Evolutionary conservation across 1,140 invertebrate species (phyloP).

Genomic region (Adelges cooleyi): DNA sequence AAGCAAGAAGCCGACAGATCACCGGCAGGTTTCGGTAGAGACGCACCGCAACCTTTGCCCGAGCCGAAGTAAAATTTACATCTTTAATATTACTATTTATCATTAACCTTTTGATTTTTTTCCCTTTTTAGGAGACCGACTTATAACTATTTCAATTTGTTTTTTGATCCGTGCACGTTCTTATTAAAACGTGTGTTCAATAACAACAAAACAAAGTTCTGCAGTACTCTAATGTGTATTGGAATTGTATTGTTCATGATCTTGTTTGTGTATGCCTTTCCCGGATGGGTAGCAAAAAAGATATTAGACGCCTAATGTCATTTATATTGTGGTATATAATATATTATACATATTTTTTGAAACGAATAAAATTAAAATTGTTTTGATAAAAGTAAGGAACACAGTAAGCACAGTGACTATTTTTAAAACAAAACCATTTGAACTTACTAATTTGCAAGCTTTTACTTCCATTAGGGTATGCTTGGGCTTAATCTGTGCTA

Average conservation of each 20-base stretch:
- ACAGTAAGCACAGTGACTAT: too few species aligned
- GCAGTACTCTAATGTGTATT: neutral
- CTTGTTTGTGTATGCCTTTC: neutral
- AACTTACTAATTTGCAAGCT: too few species aligned
- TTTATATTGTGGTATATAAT: neutral
- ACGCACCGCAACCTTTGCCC: conserved; percentile 46
- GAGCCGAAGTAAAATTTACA: conserved; percentile 36
- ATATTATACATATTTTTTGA: neutral
- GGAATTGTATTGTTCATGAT: neutral
- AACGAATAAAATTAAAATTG: too few species aligned
- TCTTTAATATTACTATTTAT: neutral
- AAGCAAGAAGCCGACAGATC: conserved; percentile 44
- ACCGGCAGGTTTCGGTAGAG: conserved; percentile 49
- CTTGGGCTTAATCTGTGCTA: too few species aligned
- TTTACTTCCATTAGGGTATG: too few species aligned
- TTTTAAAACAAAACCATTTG: too few species aligned
- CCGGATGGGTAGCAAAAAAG: neutral
- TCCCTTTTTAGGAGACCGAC: neutral
- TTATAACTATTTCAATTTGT: neutral
- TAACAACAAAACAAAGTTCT: neutral
- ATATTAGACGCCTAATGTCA: neutral
- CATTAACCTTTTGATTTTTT: neutral
- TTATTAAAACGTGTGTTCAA: neutral
- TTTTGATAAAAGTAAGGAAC: too few species aligned
- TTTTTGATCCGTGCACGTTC: neutral